Base-by-base conservation (phyloP, 1,140 invertebrate species). In the Nilaparvata lugens region DNA sequence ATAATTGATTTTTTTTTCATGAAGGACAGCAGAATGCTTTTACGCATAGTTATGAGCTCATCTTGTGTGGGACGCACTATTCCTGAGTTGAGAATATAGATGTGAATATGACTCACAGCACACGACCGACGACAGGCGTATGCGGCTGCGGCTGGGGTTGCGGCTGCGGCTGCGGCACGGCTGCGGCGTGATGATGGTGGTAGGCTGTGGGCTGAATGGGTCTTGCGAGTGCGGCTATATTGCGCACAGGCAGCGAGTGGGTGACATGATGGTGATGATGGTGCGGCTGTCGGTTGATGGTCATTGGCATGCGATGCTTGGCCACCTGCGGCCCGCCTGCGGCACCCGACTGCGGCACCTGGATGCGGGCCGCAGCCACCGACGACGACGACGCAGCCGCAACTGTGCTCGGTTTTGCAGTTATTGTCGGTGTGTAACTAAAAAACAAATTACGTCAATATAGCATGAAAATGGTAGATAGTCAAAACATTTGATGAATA, bases 251-350 rank as follows among this genome's bases (percentile, higher is more conserved):
- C 52, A 66, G 45, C 18, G 64, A 63, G 62, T 62, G 60, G 61
- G 64, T 67, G 66, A 65, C 67, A 65, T 69, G 72, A 70, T 69
- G 63, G 31, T 52, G 31, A 9, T 40, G 19, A 19, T 60, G 58
- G 35, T 60, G 59, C 9, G 52, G 35, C 52, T 60, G 59, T 1
- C 59, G 51, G 25, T 60, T 60, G 31, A 60, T 60, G 31, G 52
- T 48, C 59, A 60, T 60, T 11, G 59, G 59, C 28, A 60, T 25
- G 4, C 59, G 52, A 40, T 60, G 59, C 28, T 60, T 60, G 35
- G 59, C 59, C 7, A 60, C 59, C 2, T 25, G 59, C 16, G 19
- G 31, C 4, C 43, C 28, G 9, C 38, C 42, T 1, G 28, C 23
- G 18, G 16, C 28, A 6, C 38, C 24, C 18, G 4, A n/a, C 35